Conservation (phyloP, 2,888 invertebrate genomes). For the Caenorhabditis drosophilae region DNA sequence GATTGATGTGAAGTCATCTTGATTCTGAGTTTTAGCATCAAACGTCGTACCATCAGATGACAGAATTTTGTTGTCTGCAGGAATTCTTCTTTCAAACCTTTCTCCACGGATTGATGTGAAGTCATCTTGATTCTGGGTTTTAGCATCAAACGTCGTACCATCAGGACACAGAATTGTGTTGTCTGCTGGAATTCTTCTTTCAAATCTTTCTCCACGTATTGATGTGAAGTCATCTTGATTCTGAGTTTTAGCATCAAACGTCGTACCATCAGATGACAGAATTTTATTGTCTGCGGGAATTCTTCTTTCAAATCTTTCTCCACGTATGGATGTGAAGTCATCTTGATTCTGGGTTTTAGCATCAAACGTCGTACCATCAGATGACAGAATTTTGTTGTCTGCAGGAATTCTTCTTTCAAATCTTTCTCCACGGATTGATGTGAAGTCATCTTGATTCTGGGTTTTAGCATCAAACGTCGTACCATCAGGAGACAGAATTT, state of each 20-base stretch:
- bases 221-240: conserved; percentile 2
- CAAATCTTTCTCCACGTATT: conserved; percentile 1
- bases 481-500: neutral
- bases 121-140: conserved; percentile 5
- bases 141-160: neutral
- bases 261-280: neutral
- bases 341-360: conserved; percentile 5
- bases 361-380: neutral
- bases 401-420: neutral
- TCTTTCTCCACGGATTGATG: neutral
- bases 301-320: neutral
- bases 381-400: neutral
- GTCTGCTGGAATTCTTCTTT: neutral
- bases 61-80: neutral
- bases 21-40: conserved; percentile 1
- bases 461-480: neutral
- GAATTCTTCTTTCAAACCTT: neutral
- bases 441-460: conserved; percentile 5
- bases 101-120: conserved; percentile 2
- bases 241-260: neutral
- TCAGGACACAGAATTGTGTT: neutral
- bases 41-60: neutral
- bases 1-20: neutral
- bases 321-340: conserved; percentile 1
- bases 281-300: neutral